A percentile compares a stretch with the other conserved stretches of the same genome.
phyloP scores from a whole-genome alignment of 1,140 invertebrate genomes.

The Diabrotica undecimpunctata region DNA sequence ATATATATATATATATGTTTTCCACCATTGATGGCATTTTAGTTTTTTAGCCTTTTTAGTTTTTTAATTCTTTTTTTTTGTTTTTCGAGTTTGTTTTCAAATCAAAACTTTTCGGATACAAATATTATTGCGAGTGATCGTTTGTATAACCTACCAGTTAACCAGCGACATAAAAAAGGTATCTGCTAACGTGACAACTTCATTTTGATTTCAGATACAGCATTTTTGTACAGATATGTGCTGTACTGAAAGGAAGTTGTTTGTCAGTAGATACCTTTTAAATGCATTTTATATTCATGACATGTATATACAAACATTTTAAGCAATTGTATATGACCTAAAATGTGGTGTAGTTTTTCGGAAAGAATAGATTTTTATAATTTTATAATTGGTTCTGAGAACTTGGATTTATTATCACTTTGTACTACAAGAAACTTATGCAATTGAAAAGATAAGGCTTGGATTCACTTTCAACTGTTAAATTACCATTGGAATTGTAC shows the following conservation, averaged over 20 bases:
- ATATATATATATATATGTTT: too few species aligned
- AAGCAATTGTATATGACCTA: constrained; percentile 27
- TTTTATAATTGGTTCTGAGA: constrained; percentile 27
- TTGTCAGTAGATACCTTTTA: constrained; percentile 7
- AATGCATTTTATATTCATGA: constrained; percentile 18
- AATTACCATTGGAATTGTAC: too few species aligned
- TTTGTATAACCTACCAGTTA: not conserved
- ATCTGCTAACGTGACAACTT: not conserved
- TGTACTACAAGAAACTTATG: not conserved
- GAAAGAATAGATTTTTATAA: constrained; percentile 27
- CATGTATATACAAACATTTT: constrained; percentile 23
- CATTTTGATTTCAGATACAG: not conserved
- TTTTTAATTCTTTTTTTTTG: too few species aligned
- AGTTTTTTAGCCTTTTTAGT: too few species aligned
- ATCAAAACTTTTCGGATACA: too few species aligned
- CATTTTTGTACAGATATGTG: not conserved
- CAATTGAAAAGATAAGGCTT: constrained; percentile 1
- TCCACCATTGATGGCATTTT: too few species aligned
- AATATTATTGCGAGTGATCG: not conserved
- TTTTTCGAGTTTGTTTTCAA: too few species aligned
- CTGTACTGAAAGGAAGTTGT: not conserved
- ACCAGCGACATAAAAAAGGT: not conserved
- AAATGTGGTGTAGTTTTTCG: constrained; percentile 26
- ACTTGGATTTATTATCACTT: constrained; percentile 11
- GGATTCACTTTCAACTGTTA: too few species aligned